Conservation (phyloP, 2,888 invertebrate species). For the Aromia moschata region DNA sequence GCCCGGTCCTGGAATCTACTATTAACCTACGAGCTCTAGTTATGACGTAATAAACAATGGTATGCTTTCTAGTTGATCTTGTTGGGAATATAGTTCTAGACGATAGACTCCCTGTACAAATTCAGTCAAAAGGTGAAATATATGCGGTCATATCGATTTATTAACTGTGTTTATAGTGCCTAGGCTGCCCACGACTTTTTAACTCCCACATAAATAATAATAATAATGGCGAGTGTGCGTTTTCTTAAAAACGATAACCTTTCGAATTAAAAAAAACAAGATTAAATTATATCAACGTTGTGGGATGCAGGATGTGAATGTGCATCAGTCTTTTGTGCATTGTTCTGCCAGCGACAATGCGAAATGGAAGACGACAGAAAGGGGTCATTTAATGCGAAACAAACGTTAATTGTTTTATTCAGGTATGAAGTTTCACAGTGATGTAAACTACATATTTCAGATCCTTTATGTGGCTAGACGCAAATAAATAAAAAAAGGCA, state of each 20-base stretch:
- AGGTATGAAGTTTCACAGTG: neutral
- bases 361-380: conserved; percentile 4
- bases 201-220: conserved; percentile 4
- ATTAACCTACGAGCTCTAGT: too few species aligned
- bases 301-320: conserved; percentile 22
- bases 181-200: neutral
- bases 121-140: neutral
- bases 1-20: too few species aligned
- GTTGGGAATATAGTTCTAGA: too few species aligned
- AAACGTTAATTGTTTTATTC: neutral
- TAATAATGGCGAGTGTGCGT: neutral
- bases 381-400: neutral
- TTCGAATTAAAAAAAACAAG: neutral
- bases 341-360: conserved; percentile 17
- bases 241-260: conserved; percentile 15
- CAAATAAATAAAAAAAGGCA: too few species aligned
- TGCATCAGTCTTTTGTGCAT: conserved; percentile 19
- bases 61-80: too few species aligned
- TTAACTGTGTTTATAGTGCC: conserved; percentile 19
- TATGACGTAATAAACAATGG: too few species aligned
- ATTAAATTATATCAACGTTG: conserved; percentile 2
- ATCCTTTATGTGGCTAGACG: too few species aligned
- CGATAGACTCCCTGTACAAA: too few species aligned
- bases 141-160: conserved; percentile 4
- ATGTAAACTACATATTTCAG: too few species aligned